Base-by-base conservation (phyloP, 2,113 vertebrate species). In the Hippocampus guttulatus region DNA sequence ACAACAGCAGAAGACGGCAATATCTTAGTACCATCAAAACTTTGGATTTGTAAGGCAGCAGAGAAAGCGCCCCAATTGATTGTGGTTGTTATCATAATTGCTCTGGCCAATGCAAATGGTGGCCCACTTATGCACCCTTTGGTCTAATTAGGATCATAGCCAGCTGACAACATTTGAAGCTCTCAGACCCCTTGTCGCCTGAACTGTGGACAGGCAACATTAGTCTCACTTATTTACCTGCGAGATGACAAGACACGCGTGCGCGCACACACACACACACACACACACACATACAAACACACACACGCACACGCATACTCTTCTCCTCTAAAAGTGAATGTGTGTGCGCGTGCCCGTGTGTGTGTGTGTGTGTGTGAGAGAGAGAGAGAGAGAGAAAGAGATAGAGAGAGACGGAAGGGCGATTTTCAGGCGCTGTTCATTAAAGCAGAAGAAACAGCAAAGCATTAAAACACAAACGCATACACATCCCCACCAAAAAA, bases 341-440 rank as follows among this genome's bases (percentile, higher is more conserved):
- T 67, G 21, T 70, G 69, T 65, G 69, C 54, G 60, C 2, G 27
- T 27, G 27, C 2, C 1, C 2, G 30, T 33, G 30, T 4, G 33
- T 70, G 77, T 73, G 49, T 76, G 68, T 65, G 21, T 69, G 69
- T 61, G 69, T 55, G 60, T 5, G 41, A 43, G 41, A 43, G 41
- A 45, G 43, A 45, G 43, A 45, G 9, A 45, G 40, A 64, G 45
- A 66, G 61, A 62, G 67, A 64, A 58, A 33, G 33, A 5, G 33
- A 38, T 51, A 60, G 40, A 58, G 55, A 57, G 64, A 60, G 64
- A 38, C 74, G 66, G 68, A 81, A 81, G 69, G 71, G 81, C 78
- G 75, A 74, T 83, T 78, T 85, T 71, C 38, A 83, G 75, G 71
- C 69, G 62, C 75, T 81, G 71, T 74, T 82, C 78, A 84, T 71